Conservation (phyloP, 2,797 vertebrate genomes). For the Sebastes matsubarae region DNA sequence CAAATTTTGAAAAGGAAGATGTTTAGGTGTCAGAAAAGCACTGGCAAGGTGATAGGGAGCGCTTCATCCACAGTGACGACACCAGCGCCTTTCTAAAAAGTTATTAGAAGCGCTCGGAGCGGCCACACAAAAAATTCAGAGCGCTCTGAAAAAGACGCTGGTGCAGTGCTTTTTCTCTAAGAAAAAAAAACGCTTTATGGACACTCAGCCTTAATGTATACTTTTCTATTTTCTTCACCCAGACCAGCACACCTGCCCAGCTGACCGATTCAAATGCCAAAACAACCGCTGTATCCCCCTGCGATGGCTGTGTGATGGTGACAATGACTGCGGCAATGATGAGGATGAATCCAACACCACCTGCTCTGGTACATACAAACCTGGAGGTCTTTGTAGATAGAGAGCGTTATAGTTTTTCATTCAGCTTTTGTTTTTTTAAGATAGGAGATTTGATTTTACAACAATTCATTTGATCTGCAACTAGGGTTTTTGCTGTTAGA, state of each 20-base stretch:
- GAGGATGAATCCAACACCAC: conserved; percentile 97
- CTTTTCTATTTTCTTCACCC: neutral
- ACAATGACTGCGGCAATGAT: conserved; percentile 95
- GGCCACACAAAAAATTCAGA: neutral
- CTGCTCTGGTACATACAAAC: conserved; percentile 76
- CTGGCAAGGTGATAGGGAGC: neutral
- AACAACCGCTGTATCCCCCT: conserved; percentile 97
- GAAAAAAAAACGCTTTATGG: neutral
- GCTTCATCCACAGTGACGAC: neutral
- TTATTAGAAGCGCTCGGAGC: neutral
- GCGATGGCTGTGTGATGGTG: conserved; percentile 96
- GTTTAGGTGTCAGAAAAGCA: neutral
- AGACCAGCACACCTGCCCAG: conserved; percentile 97
- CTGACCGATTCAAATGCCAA: conserved; percentile 95
- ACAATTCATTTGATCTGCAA: neutral
- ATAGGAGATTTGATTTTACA: neutral
- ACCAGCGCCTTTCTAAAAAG: neutral
- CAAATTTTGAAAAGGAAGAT: neutral
- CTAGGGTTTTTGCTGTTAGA: neutral
- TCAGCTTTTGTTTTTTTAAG: neutral
- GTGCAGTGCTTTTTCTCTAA: neutral
- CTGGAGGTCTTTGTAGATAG: neutral
- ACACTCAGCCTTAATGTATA: neutral
- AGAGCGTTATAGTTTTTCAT: neutral
- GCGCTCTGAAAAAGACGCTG: neutral